These are phyloP conservation scores for Ligdia adustata DNA, from an alignment of 2,888 invertebrate genomes.

Conservation along the genomic window DNA sequence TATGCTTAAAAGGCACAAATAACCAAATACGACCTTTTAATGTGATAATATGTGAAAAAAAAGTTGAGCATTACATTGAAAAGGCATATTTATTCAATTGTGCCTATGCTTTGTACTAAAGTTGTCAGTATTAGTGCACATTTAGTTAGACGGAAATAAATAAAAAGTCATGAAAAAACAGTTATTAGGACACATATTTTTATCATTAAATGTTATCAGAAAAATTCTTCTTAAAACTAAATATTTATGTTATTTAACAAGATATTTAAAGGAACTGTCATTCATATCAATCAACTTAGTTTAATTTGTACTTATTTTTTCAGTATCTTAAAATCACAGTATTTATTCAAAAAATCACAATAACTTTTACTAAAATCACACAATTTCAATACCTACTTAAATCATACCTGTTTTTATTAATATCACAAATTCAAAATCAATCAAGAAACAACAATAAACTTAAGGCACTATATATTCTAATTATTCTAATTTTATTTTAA, in stretches of 20 bases:
- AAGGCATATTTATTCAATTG: neutral
- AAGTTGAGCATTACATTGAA: neutral
- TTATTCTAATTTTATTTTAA: neutral
- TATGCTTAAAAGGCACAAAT: neutral
- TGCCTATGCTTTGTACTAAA: neutral
- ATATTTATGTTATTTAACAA: neutral
- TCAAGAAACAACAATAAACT: no score
- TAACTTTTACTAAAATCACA: no score
- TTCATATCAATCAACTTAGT: neutral
- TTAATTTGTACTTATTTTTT: neutral
- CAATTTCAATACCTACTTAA: no score
- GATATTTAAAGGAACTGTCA: neutral
- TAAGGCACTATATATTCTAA: neutral
- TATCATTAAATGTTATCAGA: neutral
- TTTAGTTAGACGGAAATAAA: neutral
- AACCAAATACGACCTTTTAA: neutral
- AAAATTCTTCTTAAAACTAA: neutral
- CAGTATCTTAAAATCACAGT: neutral
- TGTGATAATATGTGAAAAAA: neutral
- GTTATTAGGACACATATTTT: neutral
- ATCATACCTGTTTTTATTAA: no score
- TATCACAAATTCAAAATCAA: no score
- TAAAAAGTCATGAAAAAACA: neutral
- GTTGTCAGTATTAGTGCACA: neutral
- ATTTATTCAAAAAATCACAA: no score